Percentiles rank a stretch among this genome's conserved stretches.
phyloP scores from a whole-genome alignment of 2,113 vertebrate genomes.

The Mesocricetus auratus region DNA sequence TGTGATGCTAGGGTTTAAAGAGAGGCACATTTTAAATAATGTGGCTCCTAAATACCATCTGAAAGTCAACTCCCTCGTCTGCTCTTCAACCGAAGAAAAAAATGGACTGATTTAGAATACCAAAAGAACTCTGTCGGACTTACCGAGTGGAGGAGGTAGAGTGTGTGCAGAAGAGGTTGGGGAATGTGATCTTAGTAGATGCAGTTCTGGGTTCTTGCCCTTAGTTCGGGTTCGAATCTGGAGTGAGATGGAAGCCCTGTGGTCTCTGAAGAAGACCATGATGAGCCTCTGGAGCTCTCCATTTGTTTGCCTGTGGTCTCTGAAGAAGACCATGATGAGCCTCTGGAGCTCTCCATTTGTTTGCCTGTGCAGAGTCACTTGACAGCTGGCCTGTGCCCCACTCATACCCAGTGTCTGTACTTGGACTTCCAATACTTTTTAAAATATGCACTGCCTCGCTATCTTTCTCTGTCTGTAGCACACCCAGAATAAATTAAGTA shows the following conservation, averaged over 20 bases:
- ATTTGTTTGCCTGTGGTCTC: neutral
- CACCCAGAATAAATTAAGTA: neutral
- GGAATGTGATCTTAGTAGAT: conserved; percentile 10
- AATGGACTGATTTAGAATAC: conserved; percentile 54
- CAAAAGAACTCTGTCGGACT: conserved; percentile 50
- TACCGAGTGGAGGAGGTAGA: conserved; percentile 62
- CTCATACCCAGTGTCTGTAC: neutral
- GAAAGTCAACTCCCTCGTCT: conserved; percentile 73
- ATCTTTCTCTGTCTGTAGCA: conserved; percentile 11
- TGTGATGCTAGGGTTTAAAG: conserved; percentile 53
- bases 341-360: neutral
- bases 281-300: neutral
- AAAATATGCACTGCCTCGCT: neutral
- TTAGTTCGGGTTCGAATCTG: conserved; percentile 39
- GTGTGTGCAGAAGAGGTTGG: neutral
- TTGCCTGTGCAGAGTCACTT: neutral
- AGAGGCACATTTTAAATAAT: conserved; percentile 62
- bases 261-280: neutral
- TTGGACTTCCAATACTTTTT: neutral
- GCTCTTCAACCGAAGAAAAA: conserved; percentile 71
- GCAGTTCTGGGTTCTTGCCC: neutral
- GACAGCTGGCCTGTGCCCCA: neutral
- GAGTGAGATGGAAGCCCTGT: neutral
- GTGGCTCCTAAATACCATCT: conserved; percentile 68
- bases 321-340: neutral